Percentiles rank a stretch among this genome's conserved stretches.
Conservation (phyloP, 2,113 vertebrate species). For the Trogon surrucura region DNA sequence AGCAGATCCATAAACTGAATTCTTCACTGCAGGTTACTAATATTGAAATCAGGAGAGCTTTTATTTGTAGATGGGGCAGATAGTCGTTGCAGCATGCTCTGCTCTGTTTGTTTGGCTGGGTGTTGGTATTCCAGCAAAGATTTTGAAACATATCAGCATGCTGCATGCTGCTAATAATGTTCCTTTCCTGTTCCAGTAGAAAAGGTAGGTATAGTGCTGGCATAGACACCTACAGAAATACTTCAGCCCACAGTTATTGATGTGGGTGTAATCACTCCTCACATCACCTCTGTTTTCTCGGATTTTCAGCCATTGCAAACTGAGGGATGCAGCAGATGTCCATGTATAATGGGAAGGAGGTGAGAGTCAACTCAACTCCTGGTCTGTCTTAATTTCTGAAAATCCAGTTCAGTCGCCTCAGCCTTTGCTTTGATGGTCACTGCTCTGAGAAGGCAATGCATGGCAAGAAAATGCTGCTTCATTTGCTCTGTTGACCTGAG, state of each 20-base stretch:
- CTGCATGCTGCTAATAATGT: neutral
- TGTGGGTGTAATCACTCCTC: neutral
- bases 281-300: neutral
- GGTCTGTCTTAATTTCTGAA: neutral
- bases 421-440: neutral
- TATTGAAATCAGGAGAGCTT: neutral
- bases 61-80: conserved; percentile 38
- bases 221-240: neutral
- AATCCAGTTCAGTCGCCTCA: neutral
- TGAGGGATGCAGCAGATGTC: neutral
- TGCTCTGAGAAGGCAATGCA: neutral
- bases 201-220: neutral
- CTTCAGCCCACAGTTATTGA: neutral
- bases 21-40: conserved; percentile 44
- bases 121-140: conserved; percentile 39
- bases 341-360: neutral
- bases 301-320: neutral
- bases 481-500: neutral
- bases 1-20: neutral
- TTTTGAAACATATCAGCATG: neutral
- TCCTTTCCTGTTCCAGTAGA: neutral
- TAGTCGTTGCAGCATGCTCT: conserved; percentile 25
- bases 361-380: neutral
- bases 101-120: conserved; percentile 44
- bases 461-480: neutral